Evolutionary conservation across 2,113 vertebrate species (phyloP).

Genomic region (Micromys minutus): DNA sequence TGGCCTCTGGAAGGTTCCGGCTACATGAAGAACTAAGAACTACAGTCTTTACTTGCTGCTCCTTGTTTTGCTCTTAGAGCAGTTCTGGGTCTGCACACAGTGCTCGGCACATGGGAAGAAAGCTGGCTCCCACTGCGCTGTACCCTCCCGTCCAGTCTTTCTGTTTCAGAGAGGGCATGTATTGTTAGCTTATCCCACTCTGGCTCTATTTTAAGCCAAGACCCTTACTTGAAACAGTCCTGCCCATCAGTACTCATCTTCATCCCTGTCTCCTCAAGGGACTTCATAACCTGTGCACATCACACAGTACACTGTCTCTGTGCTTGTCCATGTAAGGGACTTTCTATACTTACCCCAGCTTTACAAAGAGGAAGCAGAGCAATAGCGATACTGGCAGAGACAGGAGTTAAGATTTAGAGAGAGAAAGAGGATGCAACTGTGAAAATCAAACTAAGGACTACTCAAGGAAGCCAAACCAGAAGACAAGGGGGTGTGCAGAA

Average conservation of each 20-base stretch:
- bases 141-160: too few relatives aligned
- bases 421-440: not conserved
- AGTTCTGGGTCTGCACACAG: too few relatives aligned
- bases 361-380: slow-evolving; percentile 26
- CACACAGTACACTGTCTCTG: not conserved
- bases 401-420: not conserved
- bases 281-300: not conserved
- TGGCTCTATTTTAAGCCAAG: not conserved
- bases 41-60: not conserved
- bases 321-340: not conserved
- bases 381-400: not conserved
- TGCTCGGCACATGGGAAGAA: not conserved
- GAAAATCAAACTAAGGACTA: not conserved
- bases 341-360: not conserved
- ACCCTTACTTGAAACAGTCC: not conserved
- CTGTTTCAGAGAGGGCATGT: not conserved
- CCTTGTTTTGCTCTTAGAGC: not conserved
- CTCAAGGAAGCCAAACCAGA: not conserved
- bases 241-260: not conserved
- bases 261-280: not conserved
- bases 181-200: not conserved
- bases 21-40: not conserved
- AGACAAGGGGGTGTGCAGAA: not conserved
- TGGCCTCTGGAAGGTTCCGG: not conserved
- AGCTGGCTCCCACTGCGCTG: accelerated